phyloP scores from a whole-genome alignment of 2,888 invertebrate genomes.

The Augiades crinisus region DNA sequence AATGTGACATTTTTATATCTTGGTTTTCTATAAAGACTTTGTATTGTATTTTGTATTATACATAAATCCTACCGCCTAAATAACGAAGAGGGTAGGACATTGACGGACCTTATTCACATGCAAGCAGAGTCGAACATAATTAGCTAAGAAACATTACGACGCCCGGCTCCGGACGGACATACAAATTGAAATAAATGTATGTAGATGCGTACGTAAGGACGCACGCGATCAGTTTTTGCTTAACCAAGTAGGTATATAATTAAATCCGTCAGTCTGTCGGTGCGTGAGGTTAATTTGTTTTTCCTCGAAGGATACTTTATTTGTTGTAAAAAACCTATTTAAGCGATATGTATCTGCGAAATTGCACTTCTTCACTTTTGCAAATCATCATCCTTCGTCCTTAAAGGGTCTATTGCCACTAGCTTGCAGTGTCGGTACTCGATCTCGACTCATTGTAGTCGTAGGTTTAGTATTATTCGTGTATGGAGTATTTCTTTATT shows the following conservation, averaged over 20 bases:
- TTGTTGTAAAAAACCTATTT: constrained; percentile 27
- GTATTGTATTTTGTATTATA: too few relatives aligned
- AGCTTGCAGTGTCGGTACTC: background rate
- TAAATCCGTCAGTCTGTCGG: constrained; percentile 29
- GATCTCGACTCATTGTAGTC: background rate
- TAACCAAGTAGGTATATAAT: constrained; percentile 29
- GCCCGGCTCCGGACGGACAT: constrained; percentile 27
- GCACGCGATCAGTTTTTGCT: constrained; percentile 23
- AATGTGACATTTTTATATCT: too few relatives aligned
- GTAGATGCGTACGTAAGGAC: background rate
- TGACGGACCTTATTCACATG: background rate
- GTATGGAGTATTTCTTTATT: too few relatives aligned
- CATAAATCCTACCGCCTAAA: too few relatives aligned
- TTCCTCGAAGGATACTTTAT: constrained; percentile 24
- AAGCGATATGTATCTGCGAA: constrained; percentile 25
- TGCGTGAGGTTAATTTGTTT: constrained; percentile 36
- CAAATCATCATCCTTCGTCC: constrained; percentile 22
- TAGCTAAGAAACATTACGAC: constrained; percentile 11
- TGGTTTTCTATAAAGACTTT: too few relatives aligned
- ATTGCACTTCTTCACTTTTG: constrained; percentile 24
- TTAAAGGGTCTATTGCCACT: background rate
- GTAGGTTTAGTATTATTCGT: too few relatives aligned
- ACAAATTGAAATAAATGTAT: constrained; percentile 13
- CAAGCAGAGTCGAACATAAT: background rate
- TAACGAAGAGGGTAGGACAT: too few relatives aligned